Evolutionary conservation across 1,140 invertebrate genomes (phyloP), one percentile per base, ranked within the genome.

Genomic region (Drosophila persimilis): DNA sequence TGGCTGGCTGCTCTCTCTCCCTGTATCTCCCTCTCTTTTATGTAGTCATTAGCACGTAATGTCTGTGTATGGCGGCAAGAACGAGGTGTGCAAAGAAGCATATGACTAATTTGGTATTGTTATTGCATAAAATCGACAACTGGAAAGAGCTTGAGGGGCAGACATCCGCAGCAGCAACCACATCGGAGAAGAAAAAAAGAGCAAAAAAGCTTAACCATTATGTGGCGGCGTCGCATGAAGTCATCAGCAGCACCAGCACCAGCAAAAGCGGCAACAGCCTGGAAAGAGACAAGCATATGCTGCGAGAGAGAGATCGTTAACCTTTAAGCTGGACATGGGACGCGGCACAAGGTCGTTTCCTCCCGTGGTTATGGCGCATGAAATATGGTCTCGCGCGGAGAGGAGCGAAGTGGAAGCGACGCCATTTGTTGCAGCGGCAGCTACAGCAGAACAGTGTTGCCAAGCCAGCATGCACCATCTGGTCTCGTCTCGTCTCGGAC

Each of bases 261-360:
- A 35, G 9, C 13, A 31, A 29, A 55, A 50, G 64, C 45, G 64
- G 51, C 11, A 41, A 11, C 31, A 9, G 31, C 31, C 31, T 35
- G 31, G 31, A 35, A 35, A 45, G 39, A 52, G 39, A 39, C 53
- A 43, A 44, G n/a, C 44, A 47, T 26, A 47, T 24, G 20, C 56
- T 22, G 41, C 39, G 2, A 15, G n/a, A 2, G 45, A 35, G 66
- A 91, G 91, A 90, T 90, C 90, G 88, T 91, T 92, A 90, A 91
- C 90, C 91, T 92, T 88, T 86, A 89, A 76, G 73, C 79, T 85
- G 73, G 56, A 65, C 76, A 69, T 63, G 71, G 66, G 57, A 61
- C 60, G 55, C 57, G 71, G 62, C 77, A 83, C 89, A 91, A 91
- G 90, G 90, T 91, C 90, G 83, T 85, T 80, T 78, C 50, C 76